Evolutionary conservation across 2,888 invertebrate genomes (phyloP), one percentile per base, ranked within the genome.

Genomic region (Diaprepes abbreviatus): DNA sequence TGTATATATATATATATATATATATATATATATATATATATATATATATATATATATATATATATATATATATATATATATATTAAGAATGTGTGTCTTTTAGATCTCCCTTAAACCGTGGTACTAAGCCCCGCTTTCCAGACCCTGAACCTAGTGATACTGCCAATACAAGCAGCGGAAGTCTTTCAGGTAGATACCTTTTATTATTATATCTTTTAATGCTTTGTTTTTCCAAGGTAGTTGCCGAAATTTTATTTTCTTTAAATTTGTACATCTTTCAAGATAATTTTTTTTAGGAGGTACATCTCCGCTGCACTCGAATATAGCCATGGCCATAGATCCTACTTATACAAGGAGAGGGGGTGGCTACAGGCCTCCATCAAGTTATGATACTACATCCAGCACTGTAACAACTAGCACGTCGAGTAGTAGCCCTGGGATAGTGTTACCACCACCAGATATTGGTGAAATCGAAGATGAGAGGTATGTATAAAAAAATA

Each of bases 241-340:
- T n/a, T n/a, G n/a, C n/a, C n/a, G n/a, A n/a, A n/a, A n/a, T n/a
- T n/a, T n/a, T n/a, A n/a, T n/a, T n/a, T n/a, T n/a, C n/a, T n/a
- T n/a, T n/a, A n/a, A n/a, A n/a, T n/a, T n/a, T n/a, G n/a, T n/a
- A n/a, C n/a, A n/a, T n/a, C n/a, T n/a, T n/a, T n/a, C n/a, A n/a
- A n/a, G n/a, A n/a, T n/a, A n/a, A n/a, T n/a, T n/a, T 38, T 48
- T 19, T 19, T n/a, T 35, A 71, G 71, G 71, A 14, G 65, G 67
- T 9, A 68, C 71, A 7, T 71, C 71, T 17, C 71, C 71, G 9
- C 12, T 71, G 66, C 85, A 82, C 57, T 82, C 83, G 16, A 91
- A 91, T 76, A 90, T 91, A 58, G 91, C 91, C 0, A 88, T 89
- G 79, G 89, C 88, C 48, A 89, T 91, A 48, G 91, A 91, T 81